A percentile compares a stretch with the other conserved stretches of the same genome.
phyloP scores from a whole-genome alignment of 2,797 vertebrate genomes.

The Pangasius sanitwongsei region DNA sequence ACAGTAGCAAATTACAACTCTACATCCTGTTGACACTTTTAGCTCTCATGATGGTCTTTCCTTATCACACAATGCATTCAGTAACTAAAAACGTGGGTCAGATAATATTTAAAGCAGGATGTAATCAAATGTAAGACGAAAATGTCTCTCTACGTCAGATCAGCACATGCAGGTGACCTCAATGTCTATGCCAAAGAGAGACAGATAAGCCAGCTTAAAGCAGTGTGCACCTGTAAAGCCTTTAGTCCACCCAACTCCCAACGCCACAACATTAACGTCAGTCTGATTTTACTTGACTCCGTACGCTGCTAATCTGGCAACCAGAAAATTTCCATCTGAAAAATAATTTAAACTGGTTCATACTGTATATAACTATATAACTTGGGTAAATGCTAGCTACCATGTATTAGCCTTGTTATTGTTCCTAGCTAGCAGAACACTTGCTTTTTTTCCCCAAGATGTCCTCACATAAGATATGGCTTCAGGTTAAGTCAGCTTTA shows the following conservation, averaged over 20 bases:
- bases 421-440: too few species aligned
- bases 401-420: neutral
- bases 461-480: too few species aligned
- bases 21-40: neutral
- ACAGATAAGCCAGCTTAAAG: slow-evolving; percentile 40
- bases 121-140: neutral
- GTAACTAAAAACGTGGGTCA: neutral
- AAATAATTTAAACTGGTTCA: neutral
- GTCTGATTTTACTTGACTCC: neutral
- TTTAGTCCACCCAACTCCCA: neutral
- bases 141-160: neutral
- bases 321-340: neutral
- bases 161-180: slow-evolving; percentile 16
- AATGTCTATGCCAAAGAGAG: neutral
- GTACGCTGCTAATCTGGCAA: neutral
- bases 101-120: neutral
- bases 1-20: neutral
- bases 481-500: too few species aligned
- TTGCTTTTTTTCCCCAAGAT: too few species aligned
- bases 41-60: neutral
- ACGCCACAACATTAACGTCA: neutral
- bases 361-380: neutral
- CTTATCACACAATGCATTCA: neutral
- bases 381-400: neutral
- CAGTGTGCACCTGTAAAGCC: slow-evolving; percentile 37